A percentile compares a stretch with the other conserved stretches of the same genome.
These are phyloP conservation scores for Hyles vespertilio DNA, from an alignment of 1,140 invertebrate genomes.

Conservation along the genomic window DNA sequence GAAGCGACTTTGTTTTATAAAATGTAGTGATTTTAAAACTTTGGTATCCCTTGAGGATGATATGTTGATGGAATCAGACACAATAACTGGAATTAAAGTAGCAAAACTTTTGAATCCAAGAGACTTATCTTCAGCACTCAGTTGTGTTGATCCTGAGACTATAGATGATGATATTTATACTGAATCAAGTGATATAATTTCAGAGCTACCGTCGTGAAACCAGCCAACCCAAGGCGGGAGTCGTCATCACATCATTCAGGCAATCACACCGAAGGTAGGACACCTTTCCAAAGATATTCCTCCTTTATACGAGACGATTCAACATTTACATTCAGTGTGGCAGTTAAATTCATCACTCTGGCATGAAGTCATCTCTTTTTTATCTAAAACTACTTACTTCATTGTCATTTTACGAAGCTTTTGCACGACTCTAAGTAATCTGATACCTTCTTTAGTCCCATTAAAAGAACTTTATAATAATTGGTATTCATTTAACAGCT, in stretches of 20 bases:
- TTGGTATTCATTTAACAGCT: constrained; percentile 70
- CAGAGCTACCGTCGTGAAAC: constrained; percentile 72
- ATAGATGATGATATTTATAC: too few relatives aligned
- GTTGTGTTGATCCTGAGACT: too few relatives aligned
- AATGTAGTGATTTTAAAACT: too few relatives aligned
- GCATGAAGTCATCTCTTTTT: constrained; percentile 48
- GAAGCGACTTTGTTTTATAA: too few relatives aligned
- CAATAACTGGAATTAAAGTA: too few relatives aligned
- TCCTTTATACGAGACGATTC: neutral
- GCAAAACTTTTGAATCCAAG: too few relatives aligned
- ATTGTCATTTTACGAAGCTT: constrained; percentile 30
- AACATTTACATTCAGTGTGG: neutral
- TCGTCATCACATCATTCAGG: constrained; percentile 94
- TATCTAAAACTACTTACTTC: constrained; percentile 22
- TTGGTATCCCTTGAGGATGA: too few relatives aligned
- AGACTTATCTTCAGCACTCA: too few relatives aligned
- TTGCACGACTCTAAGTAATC: constrained; percentile 39
- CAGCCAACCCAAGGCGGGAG: constrained; percentile 83
- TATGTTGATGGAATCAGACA: too few relatives aligned
- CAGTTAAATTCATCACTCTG: constrained; percentile 10
- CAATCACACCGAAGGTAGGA: constrained; percentile 91
- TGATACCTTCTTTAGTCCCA: neutral
- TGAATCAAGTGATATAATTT: constrained; percentile 4
- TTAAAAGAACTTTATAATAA: constrained; percentile 26
- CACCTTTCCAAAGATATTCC: neutral